Base-by-base conservation (phyloP, 64 coral and sea anemone genomes). In the Montipora efflorescens region DNA sequence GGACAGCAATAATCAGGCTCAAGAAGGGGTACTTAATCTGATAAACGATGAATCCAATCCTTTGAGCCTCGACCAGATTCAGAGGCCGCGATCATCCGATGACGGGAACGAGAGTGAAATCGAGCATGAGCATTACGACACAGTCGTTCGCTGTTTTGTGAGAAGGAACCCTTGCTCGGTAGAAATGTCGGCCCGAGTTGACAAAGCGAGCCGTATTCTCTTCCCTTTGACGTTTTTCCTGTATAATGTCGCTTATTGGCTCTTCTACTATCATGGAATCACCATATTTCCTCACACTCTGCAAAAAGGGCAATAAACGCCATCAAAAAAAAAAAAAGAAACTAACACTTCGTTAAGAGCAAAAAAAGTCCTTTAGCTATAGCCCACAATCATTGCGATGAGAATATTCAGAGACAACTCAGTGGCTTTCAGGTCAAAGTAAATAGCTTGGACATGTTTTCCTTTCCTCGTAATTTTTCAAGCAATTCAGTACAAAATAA, bases 151-250 rank as follows among this genome's bases (percentile, higher is more conserved):
- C 45, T 86, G 82, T 68, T 86, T 86, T n/a, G 18, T 86, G 62
- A 72, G 50, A 47, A 46, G n/a, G 45, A 86, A 86, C 45, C 71
- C 45, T 22, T 22, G 82, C 8, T 67, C 82, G 6, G 67, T 49
- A 18, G 66, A 86, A 49, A 13, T 72, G 18, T 70, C 90, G 3
- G 21, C 69, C 36, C 83, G 53, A 25, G 90, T 92, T 3, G 90
- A 92, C 81, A 92, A 48, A 78, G 55, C 59, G 11, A 84, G 80
- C 9, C 90, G 90, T 16, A 3, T 77, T 23, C 18, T 92, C 0
- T 92, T 92, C 22, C 90, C 90, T 28, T 49, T 92, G 16, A 18
- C 82, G 18, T 92, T 62, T 76, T n/a, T 84, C 8, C 7, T 92
- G 19, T 92, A 85, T 22, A 92, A 92, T 12, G 51, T 89, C 18